Evolutionary conservation across 2,888 invertebrate genomes (phyloP).

Genomic region (Cephalotes varians): DNA sequence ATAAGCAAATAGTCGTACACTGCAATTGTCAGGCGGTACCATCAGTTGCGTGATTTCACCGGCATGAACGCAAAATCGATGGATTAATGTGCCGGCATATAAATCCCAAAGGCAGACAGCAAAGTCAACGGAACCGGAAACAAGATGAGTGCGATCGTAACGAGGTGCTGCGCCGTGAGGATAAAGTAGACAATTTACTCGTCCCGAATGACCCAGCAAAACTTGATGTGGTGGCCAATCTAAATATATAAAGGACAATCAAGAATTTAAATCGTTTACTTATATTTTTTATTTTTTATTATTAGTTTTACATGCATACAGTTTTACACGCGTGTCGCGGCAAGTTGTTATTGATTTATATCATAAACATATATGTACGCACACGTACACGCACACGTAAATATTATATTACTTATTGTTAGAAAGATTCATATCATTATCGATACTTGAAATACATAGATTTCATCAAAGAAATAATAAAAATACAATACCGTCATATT

Average conservation of each 20-base stretch:
- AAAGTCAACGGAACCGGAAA: conserved; percentile 99
- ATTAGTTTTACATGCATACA: background rate
- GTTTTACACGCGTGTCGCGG: no score
- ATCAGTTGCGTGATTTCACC: conserved; percentile 98
- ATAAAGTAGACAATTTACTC: conserved; percentile 97
- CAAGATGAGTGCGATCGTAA: conserved; percentile 95
- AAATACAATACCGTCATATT: conserved; percentile 89
- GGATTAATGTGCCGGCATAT: conserved; percentile 94
- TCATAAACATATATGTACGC: no score
- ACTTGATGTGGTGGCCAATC: conserved; percentile 97
- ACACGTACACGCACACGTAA: no score
- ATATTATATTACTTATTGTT: background rate
- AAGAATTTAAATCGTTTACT: conserved; percentile 16
- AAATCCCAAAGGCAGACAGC: conserved; percentile 99
- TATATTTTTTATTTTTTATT: background rate
- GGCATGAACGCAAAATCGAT: conserved; percentile 99
- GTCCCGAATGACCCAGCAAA: conserved; percentile 95
- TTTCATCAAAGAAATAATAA: conserved; percentile 40
- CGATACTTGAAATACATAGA: background rate
- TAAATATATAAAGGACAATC: conserved; percentile 78
- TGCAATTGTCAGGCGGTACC: conserved; percentile 97
- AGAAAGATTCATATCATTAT: background rate
- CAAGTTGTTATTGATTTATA: background rate
- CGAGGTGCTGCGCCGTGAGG: conserved; percentile 96
- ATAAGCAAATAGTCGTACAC: conserved; percentile 87